Conservation (phyloP, 2,113 vertebrate genomes). For the Hepsetus odoe region DNA sequence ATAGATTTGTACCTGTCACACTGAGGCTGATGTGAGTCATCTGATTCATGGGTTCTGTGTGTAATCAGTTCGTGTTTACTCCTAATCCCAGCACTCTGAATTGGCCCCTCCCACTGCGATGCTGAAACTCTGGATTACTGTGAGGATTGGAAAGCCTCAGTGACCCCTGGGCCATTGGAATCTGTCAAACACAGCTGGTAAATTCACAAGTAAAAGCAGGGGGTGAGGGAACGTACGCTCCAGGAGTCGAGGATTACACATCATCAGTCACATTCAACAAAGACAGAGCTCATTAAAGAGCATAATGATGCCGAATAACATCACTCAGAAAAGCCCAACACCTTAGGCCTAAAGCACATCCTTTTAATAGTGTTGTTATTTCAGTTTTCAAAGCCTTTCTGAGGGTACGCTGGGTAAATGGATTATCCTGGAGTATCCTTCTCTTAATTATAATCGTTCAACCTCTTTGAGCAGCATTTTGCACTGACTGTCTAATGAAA, state of each 20-base stretch:
- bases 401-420: background rate
- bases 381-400: background rate
- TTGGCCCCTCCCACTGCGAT: conserved; percentile 38
- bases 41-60: conserved; percentile 32
- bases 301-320: background rate
- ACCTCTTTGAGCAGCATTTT: conserved; percentile 4
- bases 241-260: background rate
- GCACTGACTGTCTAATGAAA: conserved; percentile 31
- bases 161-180: conserved; percentile 60
- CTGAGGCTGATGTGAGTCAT: background rate
- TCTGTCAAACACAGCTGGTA: conserved; percentile 15
- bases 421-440: background rate
- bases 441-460: background rate
- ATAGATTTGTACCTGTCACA: no score
- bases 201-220: conserved; percentile 13
- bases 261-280: background rate
- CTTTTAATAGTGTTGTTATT: background rate
- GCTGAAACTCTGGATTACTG: conserved; percentile 74
- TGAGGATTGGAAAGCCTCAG: conserved; percentile 65
- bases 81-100: conserved; percentile 10
- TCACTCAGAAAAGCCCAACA: background rate
- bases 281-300: background rate
- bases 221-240: background rate
- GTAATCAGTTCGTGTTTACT: conserved; percentile 11
- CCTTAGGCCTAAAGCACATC: background rate